Conservation (phyloP, 2,888 invertebrate genomes). For the Dioctria rufipes region DNA sequence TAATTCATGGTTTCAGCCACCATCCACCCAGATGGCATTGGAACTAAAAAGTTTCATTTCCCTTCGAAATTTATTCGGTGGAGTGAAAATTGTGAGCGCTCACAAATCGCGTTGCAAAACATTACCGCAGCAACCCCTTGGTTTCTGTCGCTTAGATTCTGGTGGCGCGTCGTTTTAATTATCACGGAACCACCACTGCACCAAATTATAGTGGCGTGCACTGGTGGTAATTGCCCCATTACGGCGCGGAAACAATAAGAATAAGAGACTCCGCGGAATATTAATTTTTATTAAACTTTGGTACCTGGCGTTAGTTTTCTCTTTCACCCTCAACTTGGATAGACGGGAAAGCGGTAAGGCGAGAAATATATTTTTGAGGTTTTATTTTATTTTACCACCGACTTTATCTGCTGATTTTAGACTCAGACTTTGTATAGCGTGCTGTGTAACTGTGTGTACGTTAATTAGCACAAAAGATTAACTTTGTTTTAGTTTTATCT, state of each 20-base stretch:
- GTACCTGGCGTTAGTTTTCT: slow-evolving; percentile 32
- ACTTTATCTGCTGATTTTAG: background rate
- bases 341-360: background rate
- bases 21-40: slow-evolving; percentile 8
- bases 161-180: slow-evolving; percentile 29
- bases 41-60: slow-evolving; percentile 40
- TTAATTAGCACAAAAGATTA: slow-evolving; percentile 39
- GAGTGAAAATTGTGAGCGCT: slow-evolving; percentile 30
- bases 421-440: background rate
- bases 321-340: no score
- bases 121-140: slow-evolving; percentile 25
- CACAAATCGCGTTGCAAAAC: slow-evolving; percentile 14
- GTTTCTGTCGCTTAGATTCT: slow-evolving; percentile 26
- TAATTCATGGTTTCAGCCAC: background rate
- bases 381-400: background rate
- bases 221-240: slow-evolving; percentile 43
- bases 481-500: background rate
- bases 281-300: slow-evolving; percentile 47
- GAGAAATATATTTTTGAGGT: background rate
- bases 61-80: slow-evolving; percentile 36
- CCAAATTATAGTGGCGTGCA: slow-evolving; percentile 47
- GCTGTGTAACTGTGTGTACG: background rate
- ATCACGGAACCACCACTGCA: slow-evolving; percentile 38
- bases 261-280: slow-evolving; percentile 32
- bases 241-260: slow-evolving; percentile 34